These are phyloP conservation scores for Antheraea mylitta DNA, from an alignment of 1,140 invertebrate genomes.

Conservation along the genomic window DNA sequence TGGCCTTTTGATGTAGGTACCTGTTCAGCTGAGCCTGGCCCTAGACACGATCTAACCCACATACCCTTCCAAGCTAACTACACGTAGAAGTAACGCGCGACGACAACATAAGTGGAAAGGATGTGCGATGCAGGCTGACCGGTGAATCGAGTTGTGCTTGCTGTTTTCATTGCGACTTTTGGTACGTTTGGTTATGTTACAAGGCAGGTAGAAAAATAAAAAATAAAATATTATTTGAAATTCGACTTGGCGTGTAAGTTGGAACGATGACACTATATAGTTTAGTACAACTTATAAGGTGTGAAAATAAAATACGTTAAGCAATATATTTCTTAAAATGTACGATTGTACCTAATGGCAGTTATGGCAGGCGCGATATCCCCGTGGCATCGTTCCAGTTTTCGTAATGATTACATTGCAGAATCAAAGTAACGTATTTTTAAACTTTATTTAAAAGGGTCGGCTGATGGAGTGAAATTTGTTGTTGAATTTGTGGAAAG, in stretches of 20 bases:
- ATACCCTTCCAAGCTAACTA: constrained; percentile 27
- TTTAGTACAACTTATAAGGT: neutral
- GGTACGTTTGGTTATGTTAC: no score
- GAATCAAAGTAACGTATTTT: neutral
- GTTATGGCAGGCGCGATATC: neutral
- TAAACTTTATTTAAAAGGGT: neutral
- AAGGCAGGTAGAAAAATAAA: neutral
- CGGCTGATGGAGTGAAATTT: neutral
- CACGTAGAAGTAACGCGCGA: no score
- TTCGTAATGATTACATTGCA: neutral
- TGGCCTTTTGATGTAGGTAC: constrained; percentile 39
- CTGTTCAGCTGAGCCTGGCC: constrained; percentile 42
- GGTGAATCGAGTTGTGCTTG: no score
- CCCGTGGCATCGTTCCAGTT: neutral
- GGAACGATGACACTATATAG: neutral
- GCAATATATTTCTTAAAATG: neutral
- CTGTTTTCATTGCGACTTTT: no score
- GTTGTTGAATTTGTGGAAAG: neutral
- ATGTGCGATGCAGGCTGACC: no score
- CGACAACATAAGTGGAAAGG: no score
- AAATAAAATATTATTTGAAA: neutral
- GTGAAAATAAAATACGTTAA: neutral
- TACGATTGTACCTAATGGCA: neutral
- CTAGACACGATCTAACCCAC: constrained; percentile 48
- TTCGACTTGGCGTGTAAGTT: neutral